These are phyloP conservation scores for Sebastes taczanowskii DNA, from an alignment of 2,797 vertebrate genomes.

Conservation along the genomic window DNA sequence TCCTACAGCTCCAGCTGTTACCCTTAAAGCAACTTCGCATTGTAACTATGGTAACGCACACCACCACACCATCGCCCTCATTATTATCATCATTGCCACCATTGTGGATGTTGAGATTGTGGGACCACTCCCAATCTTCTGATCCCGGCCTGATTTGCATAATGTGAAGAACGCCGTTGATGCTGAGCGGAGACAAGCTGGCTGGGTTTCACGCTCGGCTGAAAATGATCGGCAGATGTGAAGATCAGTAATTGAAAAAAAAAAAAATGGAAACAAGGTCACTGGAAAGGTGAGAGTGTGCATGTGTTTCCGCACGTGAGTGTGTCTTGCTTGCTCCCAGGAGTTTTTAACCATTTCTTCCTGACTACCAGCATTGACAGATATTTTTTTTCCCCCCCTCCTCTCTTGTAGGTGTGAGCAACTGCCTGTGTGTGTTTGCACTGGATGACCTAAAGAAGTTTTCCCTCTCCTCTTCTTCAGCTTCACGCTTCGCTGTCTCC, in stretches of 20 bases:
- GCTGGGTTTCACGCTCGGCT: conserved; percentile 5
- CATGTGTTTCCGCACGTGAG: not conserved
- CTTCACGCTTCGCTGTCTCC: conserved; percentile 34
- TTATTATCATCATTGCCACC: not conserved
- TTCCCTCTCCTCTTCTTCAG: not conserved
- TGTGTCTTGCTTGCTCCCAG: conserved; percentile 15
- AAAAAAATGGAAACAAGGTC: not conserved
- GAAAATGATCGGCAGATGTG: conserved; percentile 22
- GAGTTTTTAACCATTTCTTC: conserved; percentile 14
- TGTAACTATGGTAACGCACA: conserved; percentile 48
- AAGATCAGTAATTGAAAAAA: conserved; percentile 10
- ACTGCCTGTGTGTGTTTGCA: conserved; percentile 17
- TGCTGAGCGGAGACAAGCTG: not conserved
- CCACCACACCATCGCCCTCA: not conserved
- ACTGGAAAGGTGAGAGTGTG: not conserved
- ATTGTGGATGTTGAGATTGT: not conserved
- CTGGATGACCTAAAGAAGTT: conserved; percentile 31
- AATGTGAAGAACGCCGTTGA: conserved; percentile 4
- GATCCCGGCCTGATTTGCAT: conserved; percentile 24
- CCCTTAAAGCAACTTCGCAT: not conserved
- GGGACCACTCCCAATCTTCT: not conserved
- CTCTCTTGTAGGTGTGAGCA: not conserved
- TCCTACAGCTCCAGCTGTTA: conserved; percentile 51
- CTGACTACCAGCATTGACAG: conserved; percentile 9
- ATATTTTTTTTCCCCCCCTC: not conserved